Conservation (phyloP, 2,113 vertebrate species). For the Siniperca knerii region DNA sequence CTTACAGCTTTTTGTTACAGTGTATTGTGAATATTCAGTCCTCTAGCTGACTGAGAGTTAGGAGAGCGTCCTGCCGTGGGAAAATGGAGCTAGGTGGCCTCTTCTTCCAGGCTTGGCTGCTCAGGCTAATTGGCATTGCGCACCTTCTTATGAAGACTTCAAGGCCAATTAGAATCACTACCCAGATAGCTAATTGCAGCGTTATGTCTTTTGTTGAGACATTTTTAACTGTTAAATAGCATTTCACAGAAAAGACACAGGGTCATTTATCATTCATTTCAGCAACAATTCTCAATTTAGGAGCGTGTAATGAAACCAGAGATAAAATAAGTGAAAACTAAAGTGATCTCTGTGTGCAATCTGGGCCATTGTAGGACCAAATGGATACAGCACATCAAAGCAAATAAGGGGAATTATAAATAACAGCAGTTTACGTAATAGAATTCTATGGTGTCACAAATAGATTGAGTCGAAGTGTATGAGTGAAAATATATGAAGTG, state of each 20-base stretch:
- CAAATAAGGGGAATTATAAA: background rate
- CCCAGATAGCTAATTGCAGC: conserved; percentile 59
- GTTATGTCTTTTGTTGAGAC: background rate
- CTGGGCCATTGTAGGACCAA: background rate
- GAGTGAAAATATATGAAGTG: no score
- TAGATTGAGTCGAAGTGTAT: background rate
- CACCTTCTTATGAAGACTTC: conserved; percentile 72
- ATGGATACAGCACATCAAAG: background rate
- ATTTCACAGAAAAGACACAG: background rate
- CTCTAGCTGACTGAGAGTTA: background rate
- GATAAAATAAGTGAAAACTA: background rate
- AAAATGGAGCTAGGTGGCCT: conserved; percentile 67
- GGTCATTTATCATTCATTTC: background rate
- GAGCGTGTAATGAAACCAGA: background rate
- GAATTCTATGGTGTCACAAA: background rate
- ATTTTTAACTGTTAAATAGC: background rate
- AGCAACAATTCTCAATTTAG: background rate
- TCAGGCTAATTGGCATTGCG: conserved; percentile 60
- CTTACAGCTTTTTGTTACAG: background rate
- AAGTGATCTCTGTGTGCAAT: background rate
- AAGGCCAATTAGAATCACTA: conserved; percentile 58
- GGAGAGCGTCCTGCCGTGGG: conserved; percentile 49
- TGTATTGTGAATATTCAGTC: background rate
- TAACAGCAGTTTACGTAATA: background rate
- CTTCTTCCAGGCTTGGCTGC: conserved; percentile 60